phyloP scores from a whole-genome alignment of 2,888 invertebrate genomes.

The Phengaris arion region DNA sequence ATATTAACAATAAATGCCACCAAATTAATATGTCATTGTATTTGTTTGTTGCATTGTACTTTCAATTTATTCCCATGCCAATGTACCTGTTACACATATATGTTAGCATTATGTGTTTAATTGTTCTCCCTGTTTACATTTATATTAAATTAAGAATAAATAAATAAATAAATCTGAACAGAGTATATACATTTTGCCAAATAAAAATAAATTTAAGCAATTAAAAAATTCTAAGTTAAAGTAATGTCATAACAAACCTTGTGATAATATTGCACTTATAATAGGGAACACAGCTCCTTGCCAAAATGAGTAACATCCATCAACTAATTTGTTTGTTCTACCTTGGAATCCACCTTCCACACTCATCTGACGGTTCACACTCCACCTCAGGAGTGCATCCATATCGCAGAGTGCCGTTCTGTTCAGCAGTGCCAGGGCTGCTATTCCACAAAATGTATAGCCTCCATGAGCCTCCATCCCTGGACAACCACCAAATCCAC shows the following conservation, averaged over 20 bases:
- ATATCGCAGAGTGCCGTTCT: conserved; percentile 87
- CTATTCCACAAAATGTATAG: conserved; percentile 98
- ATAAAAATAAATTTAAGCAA: neutral
- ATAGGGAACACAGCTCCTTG: conserved; percentile 96
- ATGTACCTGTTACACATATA: too few relatives aligned
- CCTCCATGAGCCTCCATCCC: conserved; percentile 99
- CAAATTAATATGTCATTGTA: too few relatives aligned
- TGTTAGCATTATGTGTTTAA: too few relatives aligned
- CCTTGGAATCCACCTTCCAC: conserved; percentile 98
- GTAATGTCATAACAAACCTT: conserved; percentile 53
- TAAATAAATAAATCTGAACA: too few relatives aligned
- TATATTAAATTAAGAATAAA: too few relatives aligned
- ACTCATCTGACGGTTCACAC: conserved; percentile 93
- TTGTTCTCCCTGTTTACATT: too few relatives aligned
- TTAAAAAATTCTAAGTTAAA: neutral
- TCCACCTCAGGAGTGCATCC: conserved; percentile 90
- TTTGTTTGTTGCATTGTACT: too few relatives aligned
- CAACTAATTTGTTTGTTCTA: conserved; percentile 98
- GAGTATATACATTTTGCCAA: too few relatives aligned
- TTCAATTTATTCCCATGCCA: too few relatives aligned
- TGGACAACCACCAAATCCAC: conserved; percentile 94
- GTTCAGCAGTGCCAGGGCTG: conserved; percentile 90
- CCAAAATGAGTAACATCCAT: conserved; percentile 99
- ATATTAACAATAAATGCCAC: too few relatives aligned
- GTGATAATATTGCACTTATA: conserved; percentile 85